Evolutionary conservation across 2,797 vertebrate genomes (phyloP), one percentile per base, ranked within the genome.

Genomic region (Chaetophractus vellerosus): DNA sequence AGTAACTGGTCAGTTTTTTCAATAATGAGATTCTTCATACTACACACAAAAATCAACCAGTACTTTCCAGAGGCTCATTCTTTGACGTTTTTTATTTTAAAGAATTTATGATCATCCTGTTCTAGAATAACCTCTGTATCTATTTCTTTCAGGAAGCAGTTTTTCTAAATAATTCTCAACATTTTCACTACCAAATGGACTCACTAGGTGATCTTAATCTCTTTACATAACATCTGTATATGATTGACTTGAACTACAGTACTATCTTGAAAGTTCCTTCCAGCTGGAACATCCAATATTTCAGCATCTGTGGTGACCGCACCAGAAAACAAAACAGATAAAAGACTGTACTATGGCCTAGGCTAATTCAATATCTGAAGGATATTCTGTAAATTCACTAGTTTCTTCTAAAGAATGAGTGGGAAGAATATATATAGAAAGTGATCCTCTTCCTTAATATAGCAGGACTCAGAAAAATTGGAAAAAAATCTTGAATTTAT

Each of bases 91-190:
- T 16, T 52, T 9, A 11, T 63, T 31, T 31, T 31, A 55, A 59
- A 55, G 4, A 93, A 64, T 55, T 88, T 88, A 63, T 86, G 11
- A 66, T 82, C 21, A n/a, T n/a, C 23, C 23, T 90, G 45, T 11
- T 66, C 6, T 78, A 26, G 79, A 23, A 12, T 90, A 82, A 61
- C 33, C 8, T 90, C 69, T 74, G 26, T 14, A 71, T 33, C 33
- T 16, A 69, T 86, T 38, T 45, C 19, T 57, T 66, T 55, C 7
- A 69, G 41, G 9, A 50, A 31, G 71, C 8, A 28, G 28, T 90
- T 92, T 45, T 93, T 90, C 78, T 81, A 88, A 94, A 87, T 89
- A 74, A 84, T 78, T 86, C n/a, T 83, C 71, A 92, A 83, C 6
- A 64, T 93, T 94, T 83, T 68, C 36, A 83, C 38, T 15, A 66